Evolutionary conservation across 1,140 invertebrate genomes (phyloP), one percentile per base, ranked within the genome.

Genomic region (Scylla paramamosain): DNA sequence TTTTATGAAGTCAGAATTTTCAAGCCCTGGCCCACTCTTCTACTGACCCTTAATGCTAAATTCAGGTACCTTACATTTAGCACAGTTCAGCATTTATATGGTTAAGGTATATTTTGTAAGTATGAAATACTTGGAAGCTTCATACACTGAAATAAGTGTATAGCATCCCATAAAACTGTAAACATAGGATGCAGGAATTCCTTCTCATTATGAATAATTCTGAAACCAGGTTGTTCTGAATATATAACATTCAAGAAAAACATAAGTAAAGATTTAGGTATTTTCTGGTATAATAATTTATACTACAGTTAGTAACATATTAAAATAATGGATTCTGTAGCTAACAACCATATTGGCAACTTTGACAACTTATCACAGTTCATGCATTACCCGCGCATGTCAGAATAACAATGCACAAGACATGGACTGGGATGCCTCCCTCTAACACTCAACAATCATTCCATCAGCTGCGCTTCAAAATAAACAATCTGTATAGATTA

Each of bases 11-110:
- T 91, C 32, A 82, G 46, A 94, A 82, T 91, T 83, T 48, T 83
- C 88, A 91, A 91, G 94, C 59, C 94, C 48, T 86, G 88, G 94
- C 91, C 94, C 94, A 91, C 32, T 91, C 89, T 84, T 89, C 94
- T 94, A 82, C 89, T 84, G 94, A 91, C 77, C 94, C 94, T 94
- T 94, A 94, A 94, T 91, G 94, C 94, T 94, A 94, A 88, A 94
- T 91, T 94, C 94, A 94, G 94, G 94, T 94, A 94, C 94, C 94
- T 94, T 91, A 94, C 94, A 94, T 83, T 94, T 94, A 94, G 94
- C 94, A 94, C 94, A 94, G 67, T 94, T 91, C 90, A 83, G 90
- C 59, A 77, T 59, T 88, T 89, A 88, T 88, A 89, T 67, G 52
- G 93, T 67, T 87, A 93, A 93, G 39, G 84, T 67, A 93, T 87